Base-by-base conservation (phyloP, 2,888 invertebrate species). In the Resseliella maxima region DNA sequence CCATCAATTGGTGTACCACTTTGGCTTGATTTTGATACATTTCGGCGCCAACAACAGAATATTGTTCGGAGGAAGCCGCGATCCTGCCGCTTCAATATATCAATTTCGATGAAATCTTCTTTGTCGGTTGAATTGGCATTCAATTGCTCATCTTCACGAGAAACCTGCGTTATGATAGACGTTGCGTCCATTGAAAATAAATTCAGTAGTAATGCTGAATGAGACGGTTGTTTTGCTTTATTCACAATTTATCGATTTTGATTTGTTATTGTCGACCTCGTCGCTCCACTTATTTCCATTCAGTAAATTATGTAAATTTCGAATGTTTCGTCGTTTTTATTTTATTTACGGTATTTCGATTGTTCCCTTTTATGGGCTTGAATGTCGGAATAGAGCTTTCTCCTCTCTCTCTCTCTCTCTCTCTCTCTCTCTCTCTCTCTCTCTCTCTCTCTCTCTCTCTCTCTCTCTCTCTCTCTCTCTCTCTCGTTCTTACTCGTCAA, bases 161-260 rank as follows among this genome's bases (percentile, higher is more conserved):
- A 96, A 94, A 97, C 98, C 95, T 97, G 97, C 93, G 97, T 97
- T 93, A 98, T 98, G 94, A 98, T 97, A 96, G 97, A 98, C 96
- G 97, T 96, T 95, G 96, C 97, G 97, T 98, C 98, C 98, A 97
- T 97, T 95, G 90, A 90, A n/a, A 91, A 94, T 94, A 94, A 83
- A 38, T 38, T 83, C 83, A 83, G 24, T 83, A 3, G 10, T 18
- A 81, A 81, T 21, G 35, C 0, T 36, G 35, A 36, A 50, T 10
- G 50, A 50, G 50, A 18, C 50, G 10, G 21, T 50, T 50, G 50
- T 10, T 50, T 50, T 50, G 2, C 50, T 18, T 50, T 50, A 18
- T 18, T 50, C 50, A 10, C 50, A 41, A 41, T 12, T 41, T 5
- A 41, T 50, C 2, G 5, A 21, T 72, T 72, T 72, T 72, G 27